Conservation (phyloP, 92 coral and sea anemone species). For the Blastomussa wellsi region DNA sequence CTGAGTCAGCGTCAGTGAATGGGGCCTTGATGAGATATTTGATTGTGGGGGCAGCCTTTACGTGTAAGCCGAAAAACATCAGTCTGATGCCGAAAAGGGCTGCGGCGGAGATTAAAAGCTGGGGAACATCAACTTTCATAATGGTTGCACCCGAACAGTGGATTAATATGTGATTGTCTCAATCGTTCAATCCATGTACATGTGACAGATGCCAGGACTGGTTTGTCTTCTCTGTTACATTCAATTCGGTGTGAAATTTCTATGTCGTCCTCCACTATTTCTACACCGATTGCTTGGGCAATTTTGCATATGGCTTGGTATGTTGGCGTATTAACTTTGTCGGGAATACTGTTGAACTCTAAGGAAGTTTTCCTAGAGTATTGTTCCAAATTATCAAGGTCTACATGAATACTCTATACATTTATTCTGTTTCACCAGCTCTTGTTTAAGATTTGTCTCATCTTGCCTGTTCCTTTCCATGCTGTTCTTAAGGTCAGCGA, state of each 20-base stretch:
- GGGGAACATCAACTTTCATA: too few species aligned
- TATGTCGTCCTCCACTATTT: not conserved
- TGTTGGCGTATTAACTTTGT: too few species aligned
- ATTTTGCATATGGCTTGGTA: not conserved
- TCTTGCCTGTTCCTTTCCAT: not conserved
- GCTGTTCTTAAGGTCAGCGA: not conserved
- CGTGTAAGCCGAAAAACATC: too few species aligned
- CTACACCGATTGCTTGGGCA: not conserved
- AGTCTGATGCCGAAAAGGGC: too few species aligned
- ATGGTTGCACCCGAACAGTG: too few species aligned
- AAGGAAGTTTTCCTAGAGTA: not conserved
- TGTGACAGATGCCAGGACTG: too few species aligned
- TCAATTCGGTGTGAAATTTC: not conserved
- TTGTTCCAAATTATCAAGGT: not conserved
- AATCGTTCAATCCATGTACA: too few species aligned
- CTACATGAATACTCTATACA: not conserved
- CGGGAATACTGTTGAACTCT: not conserved
- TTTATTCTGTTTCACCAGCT: not conserved
- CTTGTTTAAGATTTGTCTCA: not conserved
- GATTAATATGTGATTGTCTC: too few species aligned
- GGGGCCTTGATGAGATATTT: too few species aligned
- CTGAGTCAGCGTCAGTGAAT: too few species aligned
- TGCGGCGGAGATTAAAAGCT: too few species aligned
- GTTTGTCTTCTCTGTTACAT: slow-evolving; percentile 1
- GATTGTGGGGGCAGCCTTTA: too few species aligned